Evolutionary conservation across 2,888 invertebrate genomes (phyloP).

Genomic region (Harpalus rufipes): DNA sequence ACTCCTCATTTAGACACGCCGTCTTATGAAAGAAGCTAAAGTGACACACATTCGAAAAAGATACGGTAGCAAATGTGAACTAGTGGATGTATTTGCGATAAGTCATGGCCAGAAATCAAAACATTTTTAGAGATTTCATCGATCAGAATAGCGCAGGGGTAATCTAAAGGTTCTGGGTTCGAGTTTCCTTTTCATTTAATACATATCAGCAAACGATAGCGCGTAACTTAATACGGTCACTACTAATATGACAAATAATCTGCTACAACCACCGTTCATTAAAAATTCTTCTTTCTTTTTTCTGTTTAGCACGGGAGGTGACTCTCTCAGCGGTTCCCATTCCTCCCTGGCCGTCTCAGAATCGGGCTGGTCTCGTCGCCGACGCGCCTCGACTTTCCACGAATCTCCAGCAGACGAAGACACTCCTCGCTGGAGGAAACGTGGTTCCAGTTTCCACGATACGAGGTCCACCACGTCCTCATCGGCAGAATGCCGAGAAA

Average conservation of each 20-base stretch:
- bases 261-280: neutral
- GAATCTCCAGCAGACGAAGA: constrained; percentile 73
- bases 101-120: too few relatives aligned
- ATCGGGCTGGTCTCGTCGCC: constrained; percentile 68
- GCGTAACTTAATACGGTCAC: too few relatives aligned
- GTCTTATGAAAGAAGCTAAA: neutral
- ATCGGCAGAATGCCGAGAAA: constrained; percentile 70
- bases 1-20: neutral
- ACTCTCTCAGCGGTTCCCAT: constrained; percentile 74
- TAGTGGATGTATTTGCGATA: too few relatives aligned
- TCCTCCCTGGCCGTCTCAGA: constrained; percentile 71
- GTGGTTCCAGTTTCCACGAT: constrained; percentile 79
- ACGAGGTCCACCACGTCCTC: constrained; percentile 69
- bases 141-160: too few relatives aligned
- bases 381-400: constrained; percentile 79
- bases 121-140: too few relatives aligned
- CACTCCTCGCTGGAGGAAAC: constrained; percentile 75
- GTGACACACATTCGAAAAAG: too few relatives aligned
- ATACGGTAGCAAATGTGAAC: too few relatives aligned
- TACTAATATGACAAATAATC: too few relatives aligned
- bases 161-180: too few relatives aligned
- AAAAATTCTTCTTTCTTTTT: neutral
- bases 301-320: constrained; percentile 62
- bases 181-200: too few relatives aligned
- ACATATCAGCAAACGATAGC: too few relatives aligned